phyloP scores from a whole-genome alignment of 2,888 invertebrate genomes.

The Thumatha senex region DNA sequence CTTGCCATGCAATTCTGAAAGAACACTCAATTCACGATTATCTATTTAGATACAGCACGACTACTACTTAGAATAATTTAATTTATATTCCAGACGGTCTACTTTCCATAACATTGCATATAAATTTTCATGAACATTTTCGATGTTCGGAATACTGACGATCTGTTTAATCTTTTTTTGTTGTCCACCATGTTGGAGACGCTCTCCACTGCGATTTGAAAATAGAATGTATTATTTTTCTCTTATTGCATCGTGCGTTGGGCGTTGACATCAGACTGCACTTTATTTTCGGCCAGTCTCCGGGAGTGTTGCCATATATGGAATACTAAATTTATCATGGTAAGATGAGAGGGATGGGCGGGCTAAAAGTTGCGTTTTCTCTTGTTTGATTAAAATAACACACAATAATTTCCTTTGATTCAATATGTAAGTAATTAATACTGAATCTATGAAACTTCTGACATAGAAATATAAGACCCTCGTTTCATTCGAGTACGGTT shows the following conservation, averaged over 20 bases:
- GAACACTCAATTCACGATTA: neutral
- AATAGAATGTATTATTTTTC: slow-evolving; percentile 69
- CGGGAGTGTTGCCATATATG: slow-evolving; percentile 69
- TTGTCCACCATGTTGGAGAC: slow-evolving; percentile 48
- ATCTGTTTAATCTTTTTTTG: slow-evolving; percentile 54
- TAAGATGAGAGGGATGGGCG: slow-evolving; percentile 45
- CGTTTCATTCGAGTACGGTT: no score
- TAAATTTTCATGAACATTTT: slow-evolving; percentile 20
- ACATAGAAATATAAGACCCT: no score
- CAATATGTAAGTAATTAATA: neutral
- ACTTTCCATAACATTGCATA: slow-evolving; percentile 16
- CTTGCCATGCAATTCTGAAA: no score
- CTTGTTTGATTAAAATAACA: neutral
- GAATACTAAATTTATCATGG: slow-evolving; percentile 49
- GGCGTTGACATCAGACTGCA: slow-evolving; percentile 73
- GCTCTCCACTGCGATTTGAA: slow-evolving; percentile 71
- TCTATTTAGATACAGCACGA: slow-evolving; percentile 17
- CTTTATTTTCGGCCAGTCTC: slow-evolving; percentile 73
- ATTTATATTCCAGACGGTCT: slow-evolving; percentile 16
- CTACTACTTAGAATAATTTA: slow-evolving; percentile 22
- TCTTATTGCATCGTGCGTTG: slow-evolving; percentile 71
- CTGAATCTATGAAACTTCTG: no score
- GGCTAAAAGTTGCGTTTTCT: slow-evolving; percentile 13
- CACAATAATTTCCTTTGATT: neutral
- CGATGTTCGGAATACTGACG: slow-evolving; percentile 27